Base-by-base conservation (phyloP, 2,113 vertebrate species). In the Cephalopterus ornatus region DNA sequence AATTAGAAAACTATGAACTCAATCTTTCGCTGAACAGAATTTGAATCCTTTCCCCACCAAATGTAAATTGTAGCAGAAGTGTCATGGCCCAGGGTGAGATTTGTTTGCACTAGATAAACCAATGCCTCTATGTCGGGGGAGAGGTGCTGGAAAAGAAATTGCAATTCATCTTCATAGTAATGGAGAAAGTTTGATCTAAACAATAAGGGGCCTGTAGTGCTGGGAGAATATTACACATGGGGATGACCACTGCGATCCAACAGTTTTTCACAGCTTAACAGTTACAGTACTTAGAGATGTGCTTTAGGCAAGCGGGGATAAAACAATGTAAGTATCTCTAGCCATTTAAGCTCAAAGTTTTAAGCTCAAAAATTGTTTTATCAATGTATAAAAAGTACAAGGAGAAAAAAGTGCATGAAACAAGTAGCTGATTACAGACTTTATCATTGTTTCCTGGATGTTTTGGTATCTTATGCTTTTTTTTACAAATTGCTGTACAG, bases 291-390 rank as follows among this genome's bases (percentile, higher is more conserved):
- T 92, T 79, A 39, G 3, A 67, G 52, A 72, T 74, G 55, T 3
- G 20, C 27, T 91, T 93, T 3, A 88, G 49, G 52, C 35, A 89
- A 63, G 44, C 39, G 58, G 49, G 28, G 28, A 44, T 94, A 75
- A 89, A 91, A 81, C 75, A 59, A 8, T 78, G 0, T 67, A 75
- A 61, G 41, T 75, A 47, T 75, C 52, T 77, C 17, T 74, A 47
- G 37, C 37, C 30, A 7, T 90, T 93, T 85, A 83, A 32, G 18
- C 20, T 77, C 35, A 85, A 95, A 79, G n/a, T n/a, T n/a, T n/a
- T n/a, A n/a, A n/a, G n/a, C n/a, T n/a, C n/a, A n/a, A n/a, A n/a
- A n/a, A n/a, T n/a, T 92, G 11, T 95, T 93, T 81, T 56, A n/a
- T 82, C 18, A 8, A 2, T 72, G 13, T 85, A 59, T 92, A 65